Evolutionary conservation across 2,797 vertebrate genomes (phyloP).

Genomic region (Peromyscus aztecus): DNA sequence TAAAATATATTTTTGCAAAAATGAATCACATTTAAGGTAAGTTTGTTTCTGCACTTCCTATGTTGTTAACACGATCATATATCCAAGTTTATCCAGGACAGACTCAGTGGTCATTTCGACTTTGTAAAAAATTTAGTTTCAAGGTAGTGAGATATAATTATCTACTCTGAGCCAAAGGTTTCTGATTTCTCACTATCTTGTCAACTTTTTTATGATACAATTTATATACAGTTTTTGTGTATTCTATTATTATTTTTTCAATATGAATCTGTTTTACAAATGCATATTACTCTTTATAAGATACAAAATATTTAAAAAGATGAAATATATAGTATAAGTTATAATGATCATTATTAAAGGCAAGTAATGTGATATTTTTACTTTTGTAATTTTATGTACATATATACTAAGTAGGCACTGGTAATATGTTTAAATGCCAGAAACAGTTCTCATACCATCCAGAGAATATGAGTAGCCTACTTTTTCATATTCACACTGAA

Average conservation of each 20-base stretch:
- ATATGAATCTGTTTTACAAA: constrained; percentile 18
- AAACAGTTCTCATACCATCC: background rate
- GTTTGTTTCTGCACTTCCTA: background rate
- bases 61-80: background rate
- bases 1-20: constrained; percentile 3
- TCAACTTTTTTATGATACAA: background rate
- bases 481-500: constrained; percentile 28
- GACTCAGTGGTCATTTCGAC: background rate
- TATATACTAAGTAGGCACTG: background rate
- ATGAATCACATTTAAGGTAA: background rate
- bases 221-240: background rate
- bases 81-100: background rate
- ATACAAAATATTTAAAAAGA: background rate
- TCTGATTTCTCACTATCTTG: background rate
- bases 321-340: background rate
- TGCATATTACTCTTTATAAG: background rate
- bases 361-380: background rate
- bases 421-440: background rate
- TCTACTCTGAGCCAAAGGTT: background rate
- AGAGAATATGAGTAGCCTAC: background rate
- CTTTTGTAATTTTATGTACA: background rate
- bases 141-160: background rate
- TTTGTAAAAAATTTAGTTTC: background rate
- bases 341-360: background rate
- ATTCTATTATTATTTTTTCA: constrained; percentile 26